These are phyloP conservation scores for Pachyrhynchus sulphureomaculatus DNA, from an alignment of 1,140 invertebrate genomes.

Conservation along the genomic window DNA sequence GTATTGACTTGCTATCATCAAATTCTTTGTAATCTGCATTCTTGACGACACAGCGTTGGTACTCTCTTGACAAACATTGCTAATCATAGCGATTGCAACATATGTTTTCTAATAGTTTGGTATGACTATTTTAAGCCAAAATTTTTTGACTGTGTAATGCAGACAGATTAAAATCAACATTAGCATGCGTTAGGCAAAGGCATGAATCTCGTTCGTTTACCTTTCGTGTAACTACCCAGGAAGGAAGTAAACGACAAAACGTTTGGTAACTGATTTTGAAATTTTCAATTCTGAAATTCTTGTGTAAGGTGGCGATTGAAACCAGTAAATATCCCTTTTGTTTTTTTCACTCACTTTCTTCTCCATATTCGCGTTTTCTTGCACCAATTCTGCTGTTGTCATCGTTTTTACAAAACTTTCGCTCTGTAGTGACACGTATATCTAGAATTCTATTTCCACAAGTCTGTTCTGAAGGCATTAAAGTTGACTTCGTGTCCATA, in stretches of 20 bases:
- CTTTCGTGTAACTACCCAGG: conserved; percentile 1
- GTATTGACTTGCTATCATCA: no score
- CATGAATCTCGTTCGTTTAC: conserved; percentile 4
- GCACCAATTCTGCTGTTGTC: conserved; percentile 1
- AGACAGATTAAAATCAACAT: conserved; percentile 1
- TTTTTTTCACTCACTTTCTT: neutral
- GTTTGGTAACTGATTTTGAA: neutral
- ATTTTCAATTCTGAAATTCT: neutral
- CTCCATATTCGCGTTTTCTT: neutral
- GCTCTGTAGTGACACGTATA: neutral
- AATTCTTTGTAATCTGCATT: neutral
- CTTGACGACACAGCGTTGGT: conserved; percentile 2
- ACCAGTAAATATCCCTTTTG: neutral
- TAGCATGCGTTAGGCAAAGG: conserved; percentile 5
- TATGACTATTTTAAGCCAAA: conserved; percentile 7
- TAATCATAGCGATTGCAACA: conserved; percentile 6
- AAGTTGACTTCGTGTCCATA: neutral
- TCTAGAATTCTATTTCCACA: neutral
- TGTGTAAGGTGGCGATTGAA: neutral
- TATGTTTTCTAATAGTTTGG: neutral
- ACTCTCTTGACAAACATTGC: conserved; percentile 1
- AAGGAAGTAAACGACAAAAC: conserved; percentile 6
- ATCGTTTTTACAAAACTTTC: neutral
- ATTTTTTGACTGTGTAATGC: conserved; percentile 4
- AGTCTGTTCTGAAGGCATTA: neutral